Percentiles rank a stretch among this genome's conserved stretches.
Conservation (phyloP, 2,888 invertebrate species). For the Scaptomyza caliginosa region DNA sequence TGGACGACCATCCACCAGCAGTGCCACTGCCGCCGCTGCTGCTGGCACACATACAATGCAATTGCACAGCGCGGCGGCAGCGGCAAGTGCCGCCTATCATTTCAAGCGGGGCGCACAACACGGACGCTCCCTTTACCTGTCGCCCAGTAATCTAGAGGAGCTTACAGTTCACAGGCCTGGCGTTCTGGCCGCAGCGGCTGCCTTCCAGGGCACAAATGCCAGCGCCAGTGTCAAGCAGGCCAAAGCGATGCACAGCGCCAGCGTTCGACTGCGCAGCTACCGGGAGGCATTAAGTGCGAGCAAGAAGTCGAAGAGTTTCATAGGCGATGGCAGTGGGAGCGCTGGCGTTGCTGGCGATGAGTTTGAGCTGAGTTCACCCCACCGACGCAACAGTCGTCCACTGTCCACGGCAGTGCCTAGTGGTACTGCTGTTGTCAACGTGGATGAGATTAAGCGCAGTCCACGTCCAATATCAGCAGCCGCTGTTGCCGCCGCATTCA, state of each 20-base stretch:
- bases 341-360: conserved; percentile 64
- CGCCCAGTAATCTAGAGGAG: conserved; percentile 84
- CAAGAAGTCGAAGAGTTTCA: conserved; percentile 84
- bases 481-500: conserved; percentile 80
- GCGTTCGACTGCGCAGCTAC: conserved; percentile 83
- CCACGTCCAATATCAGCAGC: conserved; percentile 82
- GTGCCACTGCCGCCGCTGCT: conserved; percentile 40
- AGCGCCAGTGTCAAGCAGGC: conserved; percentile 82
- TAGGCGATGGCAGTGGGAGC: conserved; percentile 79
- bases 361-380: conserved; percentile 83
- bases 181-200: conserved; percentile 81
- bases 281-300: conserved; percentile 83
- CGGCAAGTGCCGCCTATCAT: conserved; percentile 81
- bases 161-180: conserved; percentile 82
- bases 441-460: conserved; percentile 84
- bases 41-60: conserved; percentile 72
- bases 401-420: conserved; percentile 76
- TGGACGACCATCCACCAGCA: conserved; percentile 81
- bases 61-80: conserved; percentile 81
- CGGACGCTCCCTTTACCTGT: conserved; percentile 83
- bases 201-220: conserved; percentile 84
- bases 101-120: conserved; percentile 84
- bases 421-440: conserved; percentile 63
- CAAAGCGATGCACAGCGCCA: conserved; percentile 83
- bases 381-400: conserved; percentile 84